Base-by-base conservation (phyloP, 2,113 vertebrate species). In the Ptyas mucosa region DNA sequence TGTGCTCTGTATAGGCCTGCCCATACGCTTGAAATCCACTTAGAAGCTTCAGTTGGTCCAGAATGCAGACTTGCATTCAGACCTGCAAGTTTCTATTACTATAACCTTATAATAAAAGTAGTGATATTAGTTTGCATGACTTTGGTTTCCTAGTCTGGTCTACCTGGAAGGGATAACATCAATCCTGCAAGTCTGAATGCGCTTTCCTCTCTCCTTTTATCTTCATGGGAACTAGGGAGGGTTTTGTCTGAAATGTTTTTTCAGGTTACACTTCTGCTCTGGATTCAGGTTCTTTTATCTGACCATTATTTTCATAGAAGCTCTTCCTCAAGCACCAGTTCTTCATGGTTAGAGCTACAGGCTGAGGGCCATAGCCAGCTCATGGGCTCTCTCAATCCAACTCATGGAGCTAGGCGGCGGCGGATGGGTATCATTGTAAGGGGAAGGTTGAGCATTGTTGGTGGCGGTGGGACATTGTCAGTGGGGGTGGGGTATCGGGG, bases 301-400 rank as follows among this genome's bases (percentile, higher is more conserved):
- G 64, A n/a, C 4, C 12, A n/a, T 69, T 69, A n/a, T 34, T 12
- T 69, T n/a, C 29, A 34, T 69, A 15, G 5, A 12, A n/a, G 64
- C 64, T 69, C 64, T 69, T 29, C 64, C 64, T 69, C 29, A 61
- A 61, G 24, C 9, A 61, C 8, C 58, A 61, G 24, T 61, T 61
- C 58, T 24, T 26, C 9, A 26, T 10, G 8, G 58, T 61, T 61
- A 61, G 24, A 26, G 9, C 8, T 26, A 61, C 23, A 61, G 58
- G 8, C 24, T 21, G 20, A 7, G 54, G 20, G 54, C 54, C 7
- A 57, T 21, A 57, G 23, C 55, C 23, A 61, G 24, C 9, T 9
- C 24, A 11, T 0, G 24, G 58, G 9, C 24, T 26, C 26, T 61
- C 9, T 7, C 24, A 61, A 0, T 26, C 24, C 1, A 1, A 9